Base-by-base conservation (phyloP, 2,888 invertebrate genomes). In the Sesia apiformis region DNA sequence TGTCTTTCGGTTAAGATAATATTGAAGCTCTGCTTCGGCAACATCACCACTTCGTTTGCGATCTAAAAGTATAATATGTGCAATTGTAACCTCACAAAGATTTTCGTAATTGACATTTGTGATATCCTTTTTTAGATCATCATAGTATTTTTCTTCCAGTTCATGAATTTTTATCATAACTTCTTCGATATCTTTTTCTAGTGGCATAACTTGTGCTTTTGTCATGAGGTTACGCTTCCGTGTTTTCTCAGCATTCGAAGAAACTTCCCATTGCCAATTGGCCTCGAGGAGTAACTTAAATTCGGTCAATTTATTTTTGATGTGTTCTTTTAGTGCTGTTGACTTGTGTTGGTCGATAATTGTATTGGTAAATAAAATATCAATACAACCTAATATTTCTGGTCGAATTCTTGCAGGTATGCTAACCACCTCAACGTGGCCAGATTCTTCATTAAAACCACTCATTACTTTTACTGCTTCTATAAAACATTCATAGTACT, bases 121-220 rank as follows among this genome's bases (percentile, higher is more conserved):
- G 39, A 52, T 52, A 40, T 52, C 52, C 40, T 52, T 52, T 52
- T 52, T 40, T 8, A 52, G 40, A n/a, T 39, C 39, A 40, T 40
- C 7, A 52, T 52, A 52, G 40, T 52, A 52, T 39, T n/a, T 52
- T 40, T 52, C 40, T 52, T 52, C 52, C 7, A 52, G 40, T 52
- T 52, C 40, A 40, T 52, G 52, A 52, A 52, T 52, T 40, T 52
- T 56, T 65, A 41, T 41, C 41, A 41, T 41, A 41, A 41, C 41
- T 41, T 41, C 41, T 41, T 41, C 41, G 41, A 41, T 41, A 41
- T 41, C 41, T 41, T 41, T 41, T 41, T 41, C 41, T 41, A 41
- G 41, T 41, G 41, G 41, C 41, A 41, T 41, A 41, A 41, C 41
- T 41, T 41, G 41, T 41, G 41, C 41, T 41, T 41, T 41, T 41